Conservation (phyloP, 2,797 vertebrate species). For the Clarias pachynema region DNA sequence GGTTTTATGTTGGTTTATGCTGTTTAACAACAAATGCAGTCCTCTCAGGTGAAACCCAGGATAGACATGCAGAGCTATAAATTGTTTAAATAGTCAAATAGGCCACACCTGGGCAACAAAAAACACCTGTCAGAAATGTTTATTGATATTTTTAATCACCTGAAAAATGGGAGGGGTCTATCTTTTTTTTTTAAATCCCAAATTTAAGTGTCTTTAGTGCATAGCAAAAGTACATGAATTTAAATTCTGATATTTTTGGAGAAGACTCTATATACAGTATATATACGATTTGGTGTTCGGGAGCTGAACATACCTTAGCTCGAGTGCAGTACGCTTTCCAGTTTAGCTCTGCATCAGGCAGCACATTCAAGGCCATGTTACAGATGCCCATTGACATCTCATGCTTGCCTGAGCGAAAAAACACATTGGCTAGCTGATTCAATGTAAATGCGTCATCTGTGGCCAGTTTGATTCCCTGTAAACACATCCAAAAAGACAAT, state of each 20-base stretch:
- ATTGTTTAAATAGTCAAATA: not conserved
- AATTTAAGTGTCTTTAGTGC: not conserved
- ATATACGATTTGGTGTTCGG: not conserved
- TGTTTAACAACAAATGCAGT: not conserved
- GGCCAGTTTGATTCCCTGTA: slow-evolving; percentile 78
- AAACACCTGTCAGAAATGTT: too few species aligned
- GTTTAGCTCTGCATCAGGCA: slow-evolving; percentile 80
- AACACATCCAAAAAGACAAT: slow-evolving; percentile 35
- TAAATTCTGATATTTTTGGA: not conserved
- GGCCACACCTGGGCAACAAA: not conserved
- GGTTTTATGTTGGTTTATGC: not conserved
- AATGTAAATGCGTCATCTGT: slow-evolving; percentile 75
- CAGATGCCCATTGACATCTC: slow-evolving; percentile 82
- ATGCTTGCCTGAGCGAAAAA: slow-evolving; percentile 79
- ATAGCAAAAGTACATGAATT: not conserved
- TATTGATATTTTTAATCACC: not conserved
- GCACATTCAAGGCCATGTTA: slow-evolving; percentile 79
- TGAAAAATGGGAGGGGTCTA: not conserved
- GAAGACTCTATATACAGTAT: not conserved
- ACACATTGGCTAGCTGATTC: slow-evolving; percentile 78
- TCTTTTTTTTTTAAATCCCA: not conserved
- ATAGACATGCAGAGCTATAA: not conserved
- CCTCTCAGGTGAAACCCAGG: not conserved
- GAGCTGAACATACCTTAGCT: slow-evolving; percentile 73
- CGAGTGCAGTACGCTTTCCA: slow-evolving; percentile 84